Base-by-base conservation (phyloP, 2,797 vertebrate species). In the Rhodeus uyekii region DNA sequence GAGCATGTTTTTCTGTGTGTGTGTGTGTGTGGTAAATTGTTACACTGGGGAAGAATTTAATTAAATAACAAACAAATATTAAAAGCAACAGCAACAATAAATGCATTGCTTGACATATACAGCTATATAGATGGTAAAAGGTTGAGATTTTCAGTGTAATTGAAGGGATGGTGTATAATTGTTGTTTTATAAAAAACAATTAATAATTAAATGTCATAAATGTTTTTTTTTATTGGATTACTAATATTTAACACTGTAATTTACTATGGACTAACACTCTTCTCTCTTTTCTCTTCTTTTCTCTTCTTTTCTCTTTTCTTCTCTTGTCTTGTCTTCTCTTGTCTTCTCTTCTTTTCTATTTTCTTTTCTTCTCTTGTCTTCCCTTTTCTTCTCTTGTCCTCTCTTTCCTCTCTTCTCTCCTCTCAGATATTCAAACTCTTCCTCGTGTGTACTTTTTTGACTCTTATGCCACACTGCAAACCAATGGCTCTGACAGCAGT, bases 401-500 rank as follows among this genome's bases (percentile, higher is more conserved):
- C 50, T 46, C 68, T 44, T 19, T 36, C 48, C 5, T 7, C 19
- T 46, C 10, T 27, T 14, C 88, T 88, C 83, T 71, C 71, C 69
- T 87, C 90, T 93, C 92, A 97, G 96, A 96, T 88, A 96, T 95
- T 86, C 95, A 96, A 95, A 96, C 94, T 90, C 95, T 96, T 91
- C 96, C 95, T 90, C 95, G 95, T 91, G 95, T 96, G 71, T 95
- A 97, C 95, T 96, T 96, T 93, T 96, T 96, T 93, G 96, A 96
- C 92, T 96, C 95, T 91, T 96, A 96, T 91, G 93, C 94, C 85
- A 94, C 92, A 42, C 85, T 95, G 27, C 93, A 96, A 91, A 93
- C 95, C 87, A 96, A 96, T 95, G 93, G 95, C 90, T 90, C 94
- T 50, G 96, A 96, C 94, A 95, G 94, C 95, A 96, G 94, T 95